Evolutionary conservation across 1,140 invertebrate genomes (phyloP), one percentile per base, ranked within the genome.

Genomic region (Vollenhovia emeryi): DNA sequence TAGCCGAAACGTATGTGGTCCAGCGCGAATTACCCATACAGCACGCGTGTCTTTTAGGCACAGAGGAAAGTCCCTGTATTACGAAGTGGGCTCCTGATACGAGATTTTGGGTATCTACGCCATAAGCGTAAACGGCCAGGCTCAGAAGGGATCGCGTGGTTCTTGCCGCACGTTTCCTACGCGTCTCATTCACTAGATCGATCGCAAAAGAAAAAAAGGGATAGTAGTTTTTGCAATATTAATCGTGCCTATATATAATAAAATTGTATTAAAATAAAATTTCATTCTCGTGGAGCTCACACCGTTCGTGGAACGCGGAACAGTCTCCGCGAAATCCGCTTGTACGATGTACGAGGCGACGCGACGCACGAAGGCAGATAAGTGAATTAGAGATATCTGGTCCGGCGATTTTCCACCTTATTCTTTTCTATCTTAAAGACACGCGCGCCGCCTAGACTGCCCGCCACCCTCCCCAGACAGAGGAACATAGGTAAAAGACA

Each of bases 401-500:
- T 15, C 33, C 21, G 11, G n/a, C 15, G 6, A 9, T 15, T 24
- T 64, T 43, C n/a, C 18, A 3, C n/a, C n/a, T n/a, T 48, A 11
- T 50, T 64, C 21, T 15, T 43, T 66, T 45, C 3, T 15, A 8
- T 45, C 45, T 40, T 43, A 66, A 24, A n/a, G 36, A 45, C 13
- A 15, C 2, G 15, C 2, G 15, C 15, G 1, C 24, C 3, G n/a
- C 24, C 3, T 36, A 66, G 13, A 21, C 52, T 45, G 45, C 4
- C 18, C 7, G 43, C 8, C 18, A 73, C 11, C 33, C 48, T 52
- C 9, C 18, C 43, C 52, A 68, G 75, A 69, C 59, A 74, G 68
- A 64, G 45, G 27, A n/a, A 43, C 13, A 9, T 6, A 43, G 24
- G 24, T 36, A n/a, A 74, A 79, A 71, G 62, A 80, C 60, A 60